Percentiles rank a stretch among this genome's conserved stretches.
phyloP scores from a whole-genome alignment of 1,140 invertebrate species.

The Anagrus nilaparvatae region DNA sequence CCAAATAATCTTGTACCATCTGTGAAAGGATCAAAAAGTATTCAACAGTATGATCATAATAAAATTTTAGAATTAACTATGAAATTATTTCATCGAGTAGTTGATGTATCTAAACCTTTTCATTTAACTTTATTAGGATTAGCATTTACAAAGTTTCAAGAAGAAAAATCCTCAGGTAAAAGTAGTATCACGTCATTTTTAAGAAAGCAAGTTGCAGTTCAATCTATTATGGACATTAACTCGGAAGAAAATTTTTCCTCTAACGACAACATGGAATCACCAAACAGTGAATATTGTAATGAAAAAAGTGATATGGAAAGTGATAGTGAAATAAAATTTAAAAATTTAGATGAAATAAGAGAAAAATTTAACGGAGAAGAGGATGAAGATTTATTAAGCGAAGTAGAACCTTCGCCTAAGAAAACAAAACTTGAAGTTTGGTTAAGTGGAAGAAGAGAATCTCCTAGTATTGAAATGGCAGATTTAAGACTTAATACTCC shows the following conservation, averaged over 20 bases:
- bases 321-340: conserved; percentile 16
- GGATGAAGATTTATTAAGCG: conserved; percentile 42
- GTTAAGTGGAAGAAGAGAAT: conserved; percentile 34
- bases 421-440: conserved; percentile 48
- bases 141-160: conserved; percentile 64
- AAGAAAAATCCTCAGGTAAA: conserved; percentile 51
- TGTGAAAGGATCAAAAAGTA: conserved; percentile 35
- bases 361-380: conserved; percentile 20
- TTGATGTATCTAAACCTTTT: conserved; percentile 61
- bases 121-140: conserved; percentile 67
- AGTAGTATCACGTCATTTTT: conserved; percentile 62
- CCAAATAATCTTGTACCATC: conserved; percentile 51
- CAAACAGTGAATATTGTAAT: conserved; percentile 33
- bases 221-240: conserved; percentile 49
- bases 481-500: conserved; percentile 27
- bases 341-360: conserved; percentile 12
- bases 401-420: conserved; percentile 60
- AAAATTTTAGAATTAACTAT: conserved; percentile 61
- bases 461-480: conserved; percentile 38
- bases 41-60: conserved; percentile 42
- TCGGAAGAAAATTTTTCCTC: conserved; percentile 29
- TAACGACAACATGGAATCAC: conserved; percentile 28
- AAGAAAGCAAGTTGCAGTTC: conserved; percentile 55
- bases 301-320: conserved; percentile 29
- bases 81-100: conserved; percentile 62